Conservation (phyloP, 2,888 invertebrate species). For the Pemphredon lugubris region DNA sequence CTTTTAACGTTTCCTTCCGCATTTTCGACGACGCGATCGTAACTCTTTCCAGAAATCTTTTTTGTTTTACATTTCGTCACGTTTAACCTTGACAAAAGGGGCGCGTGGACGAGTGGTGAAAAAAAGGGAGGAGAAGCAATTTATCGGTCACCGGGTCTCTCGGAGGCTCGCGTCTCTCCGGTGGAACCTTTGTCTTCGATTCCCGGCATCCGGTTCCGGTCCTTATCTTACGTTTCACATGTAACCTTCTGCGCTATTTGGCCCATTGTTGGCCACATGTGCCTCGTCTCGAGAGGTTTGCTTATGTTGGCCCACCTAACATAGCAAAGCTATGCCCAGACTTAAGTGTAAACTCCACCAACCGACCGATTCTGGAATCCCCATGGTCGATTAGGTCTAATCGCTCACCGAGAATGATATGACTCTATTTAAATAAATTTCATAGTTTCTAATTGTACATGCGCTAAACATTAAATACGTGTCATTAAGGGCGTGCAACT, state of each 20-base stretch:
- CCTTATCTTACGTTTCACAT: constrained; percentile 75
- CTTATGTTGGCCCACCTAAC: constrained; percentile 71
- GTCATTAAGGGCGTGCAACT: no score
- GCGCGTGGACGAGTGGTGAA: background rate
- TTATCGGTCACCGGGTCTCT: constrained; percentile 52
- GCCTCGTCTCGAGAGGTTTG: constrained; percentile 67
- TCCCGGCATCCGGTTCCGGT: constrained; percentile 76
- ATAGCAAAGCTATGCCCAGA: constrained; percentile 60
- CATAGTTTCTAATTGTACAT: no score
- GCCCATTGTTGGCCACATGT: constrained; percentile 74
- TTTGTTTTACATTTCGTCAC: no score
- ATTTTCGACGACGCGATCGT: no score
- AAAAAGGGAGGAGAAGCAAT: constrained; percentile 19
- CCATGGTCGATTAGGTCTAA: constrained; percentile 57
- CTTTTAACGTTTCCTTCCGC: no score
- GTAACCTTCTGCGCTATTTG: constrained; percentile 59
- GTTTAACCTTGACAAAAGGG: background rate
- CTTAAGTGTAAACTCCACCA: constrained; percentile 57
- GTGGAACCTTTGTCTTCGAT: constrained; percentile 65
- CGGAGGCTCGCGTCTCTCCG: constrained; percentile 13
- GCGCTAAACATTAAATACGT: no score
- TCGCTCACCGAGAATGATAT: constrained; percentile 40
- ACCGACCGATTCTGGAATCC: constrained; percentile 51
- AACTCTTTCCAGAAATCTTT: no score
- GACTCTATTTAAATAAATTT: constrained; percentile 41